Conservation (phyloP, 1,140 invertebrate genomes). For the Tetramorium simillimum region DNA sequence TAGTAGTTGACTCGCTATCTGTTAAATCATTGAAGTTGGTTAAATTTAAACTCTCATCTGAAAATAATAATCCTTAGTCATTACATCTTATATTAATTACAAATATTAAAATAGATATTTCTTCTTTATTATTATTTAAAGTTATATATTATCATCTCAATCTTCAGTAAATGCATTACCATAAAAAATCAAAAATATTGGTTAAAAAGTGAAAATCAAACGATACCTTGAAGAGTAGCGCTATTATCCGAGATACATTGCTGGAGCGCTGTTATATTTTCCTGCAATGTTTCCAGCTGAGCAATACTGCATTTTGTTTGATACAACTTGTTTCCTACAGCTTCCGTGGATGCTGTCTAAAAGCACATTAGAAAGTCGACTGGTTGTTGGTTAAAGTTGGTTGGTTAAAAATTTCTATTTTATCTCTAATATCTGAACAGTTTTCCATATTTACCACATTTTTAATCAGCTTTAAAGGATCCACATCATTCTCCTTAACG, state of each 20-base stretch:
- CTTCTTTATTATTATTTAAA: background rate
- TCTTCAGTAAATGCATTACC: background rate
- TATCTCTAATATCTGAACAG: background rate
- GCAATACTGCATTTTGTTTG: constrained; percentile 62
- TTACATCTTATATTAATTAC: background rate
- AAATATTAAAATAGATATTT: background rate
- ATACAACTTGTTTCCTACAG: constrained; percentile 63
- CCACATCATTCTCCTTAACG: constrained; percentile 40
- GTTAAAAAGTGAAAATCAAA: background rate
- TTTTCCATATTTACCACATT: constrained; percentile 66
- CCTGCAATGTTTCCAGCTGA: constrained; percentile 65
- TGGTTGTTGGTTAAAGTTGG: too few relatives aligned
- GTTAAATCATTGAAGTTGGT: background rate
- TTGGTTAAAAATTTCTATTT: background rate
- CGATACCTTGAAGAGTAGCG: constrained; percentile 39
- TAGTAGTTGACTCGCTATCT: constrained; percentile 1
- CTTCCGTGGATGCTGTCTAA: constrained; percentile 61
- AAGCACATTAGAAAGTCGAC: constrained; percentile 25
- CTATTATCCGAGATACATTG: constrained; percentile 27
- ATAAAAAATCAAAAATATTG: background rate
- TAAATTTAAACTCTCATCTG: constrained; percentile 38
- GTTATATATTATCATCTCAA: background rate
- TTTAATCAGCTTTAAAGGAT: constrained; percentile 53
- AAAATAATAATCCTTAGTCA: constrained; percentile 20
- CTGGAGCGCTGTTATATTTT: constrained; percentile 61